Evolutionary conservation across 2,797 vertebrate species (phyloP).

Genomic region (Synanceia verrucosa): DNA sequence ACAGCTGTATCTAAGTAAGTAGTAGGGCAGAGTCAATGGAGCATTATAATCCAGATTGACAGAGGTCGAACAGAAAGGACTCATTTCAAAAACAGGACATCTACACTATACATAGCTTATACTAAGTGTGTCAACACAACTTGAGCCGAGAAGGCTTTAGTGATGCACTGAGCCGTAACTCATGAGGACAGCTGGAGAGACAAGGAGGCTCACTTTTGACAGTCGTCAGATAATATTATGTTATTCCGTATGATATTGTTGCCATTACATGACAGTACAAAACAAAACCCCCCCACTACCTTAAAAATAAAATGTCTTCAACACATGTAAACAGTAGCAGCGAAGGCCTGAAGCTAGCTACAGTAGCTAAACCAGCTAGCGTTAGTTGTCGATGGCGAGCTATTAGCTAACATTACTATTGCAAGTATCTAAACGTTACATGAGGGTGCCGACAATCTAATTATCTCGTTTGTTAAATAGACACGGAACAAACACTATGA

Average conservation of each 20-base stretch:
- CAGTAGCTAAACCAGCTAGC: background rate
- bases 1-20: background rate
- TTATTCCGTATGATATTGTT: background rate
- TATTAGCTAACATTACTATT: background rate
- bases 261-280: background rate
- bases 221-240: background rate
- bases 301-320: background rate
- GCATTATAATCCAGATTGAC: slow-evolving; percentile 32
- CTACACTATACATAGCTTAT: slow-evolving; percentile 21
- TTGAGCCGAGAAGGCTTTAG: slow-evolving; percentile 1
- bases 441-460: slow-evolving; percentile 14
- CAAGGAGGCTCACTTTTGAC: background rate
- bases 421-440: background rate
- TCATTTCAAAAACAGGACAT: slow-evolving; percentile 49
- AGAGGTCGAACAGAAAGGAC: background rate
- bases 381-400: too few relatives aligned
- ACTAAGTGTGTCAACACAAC: slow-evolving; percentile 29
- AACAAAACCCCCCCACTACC: background rate
- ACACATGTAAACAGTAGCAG: background rate
- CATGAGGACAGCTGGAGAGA: slow-evolving; percentile 38
- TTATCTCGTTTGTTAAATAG: slow-evolving; percentile 6
- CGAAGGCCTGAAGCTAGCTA: background rate
- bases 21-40: background rate
- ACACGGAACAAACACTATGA: background rate
- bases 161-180: slow-evolving; percentile 24